These are phyloP conservation scores for Pan troglodytes DNA, from an alignment of 2,113 vertebrate species.

Conservation along the genomic window NHGRI_mPanTro3-v2.1_pri NC_072402.2:176498501-176499000, in stretches of 20 bases:
- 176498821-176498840: neutral
- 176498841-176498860: neutral
- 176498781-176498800: neutral
- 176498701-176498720: neutral
- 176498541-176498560: neutral
- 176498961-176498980: slow-evolving; percentile 60
- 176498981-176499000: slow-evolving; percentile 77
- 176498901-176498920: slow-evolving; percentile 70
- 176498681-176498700: neutral
- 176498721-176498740: neutral
- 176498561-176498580: neutral
- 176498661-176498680: neutral
- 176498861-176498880: neutral
- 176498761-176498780: neutral
- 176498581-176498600: neutral
- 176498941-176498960: slow-evolving; percentile 70
- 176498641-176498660: neutral
- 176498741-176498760: neutral
- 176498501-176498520: neutral
- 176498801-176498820: neutral
- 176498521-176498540: neutral
- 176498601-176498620: neutral
- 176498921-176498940: slow-evolving; percentile 77
- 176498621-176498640: neutral
- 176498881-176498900: slow-evolving; percentile 39